Evolutionary conservation across 2,113 vertebrate species (phyloP).

Genomic region (Otus sunia): DNA sequence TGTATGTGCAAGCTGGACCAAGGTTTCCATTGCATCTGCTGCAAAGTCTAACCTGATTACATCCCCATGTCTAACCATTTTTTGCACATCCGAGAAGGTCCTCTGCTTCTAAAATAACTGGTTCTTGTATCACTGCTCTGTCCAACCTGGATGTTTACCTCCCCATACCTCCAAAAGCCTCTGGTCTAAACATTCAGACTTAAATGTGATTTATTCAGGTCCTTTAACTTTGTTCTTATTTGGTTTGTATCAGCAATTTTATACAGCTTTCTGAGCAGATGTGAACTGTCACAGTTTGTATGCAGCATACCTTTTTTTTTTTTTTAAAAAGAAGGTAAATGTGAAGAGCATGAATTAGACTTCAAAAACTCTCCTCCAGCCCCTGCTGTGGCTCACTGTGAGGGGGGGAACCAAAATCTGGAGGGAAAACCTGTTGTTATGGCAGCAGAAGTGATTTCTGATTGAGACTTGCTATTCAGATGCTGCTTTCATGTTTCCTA

Average conservation of each 20-base stretch:
- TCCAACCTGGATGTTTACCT: neutral
- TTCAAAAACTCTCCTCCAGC: neutral
- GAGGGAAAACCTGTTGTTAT: neutral
- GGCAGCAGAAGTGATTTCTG: slow-evolving; percentile 38
- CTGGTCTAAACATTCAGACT: neutral
- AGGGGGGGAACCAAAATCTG: neutral
- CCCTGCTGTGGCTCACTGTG: neutral
- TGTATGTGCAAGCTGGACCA: neutral
- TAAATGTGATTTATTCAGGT: neutral
- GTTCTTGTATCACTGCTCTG: neutral
- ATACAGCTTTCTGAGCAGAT: neutral
- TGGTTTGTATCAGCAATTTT: neutral
- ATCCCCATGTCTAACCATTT: neutral
- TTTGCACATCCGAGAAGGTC: neutral
- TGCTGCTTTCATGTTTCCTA: neutral
- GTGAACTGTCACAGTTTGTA: neutral
- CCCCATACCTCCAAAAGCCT: neutral
- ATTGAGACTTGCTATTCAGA: slow-evolving; percentile 23
- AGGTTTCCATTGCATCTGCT: neutral
- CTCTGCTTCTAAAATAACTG: neutral
- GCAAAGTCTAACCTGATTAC: neutral
- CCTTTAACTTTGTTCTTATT: neutral
- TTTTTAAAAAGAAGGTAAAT: neutral
- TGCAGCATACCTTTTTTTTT: neutral
- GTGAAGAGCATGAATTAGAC: neutral